Conservation (phyloP, 2,888 invertebrate genomes). For the Meloe dianella region DNA sequence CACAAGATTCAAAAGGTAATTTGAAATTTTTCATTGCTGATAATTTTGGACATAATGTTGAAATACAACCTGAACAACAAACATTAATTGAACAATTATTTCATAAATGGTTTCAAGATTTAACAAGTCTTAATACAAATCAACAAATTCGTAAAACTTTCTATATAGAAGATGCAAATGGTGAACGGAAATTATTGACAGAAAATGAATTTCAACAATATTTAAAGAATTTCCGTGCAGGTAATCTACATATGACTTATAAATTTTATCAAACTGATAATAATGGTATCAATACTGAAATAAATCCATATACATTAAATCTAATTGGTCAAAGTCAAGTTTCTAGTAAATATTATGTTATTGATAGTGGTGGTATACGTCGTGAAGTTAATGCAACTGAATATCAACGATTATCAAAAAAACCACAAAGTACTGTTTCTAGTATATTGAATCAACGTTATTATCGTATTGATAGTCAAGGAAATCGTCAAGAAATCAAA, state of each 20-base stretch:
- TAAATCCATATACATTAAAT: constrained; percentile 7
- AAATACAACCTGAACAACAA: constrained; percentile 1
- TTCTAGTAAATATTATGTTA: background rate
- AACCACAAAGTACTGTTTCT: background rate
- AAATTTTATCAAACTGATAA: background rate
- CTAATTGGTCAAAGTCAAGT: background rate
- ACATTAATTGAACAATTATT: background rate
- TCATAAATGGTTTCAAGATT: background rate
- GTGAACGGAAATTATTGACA: background rate
- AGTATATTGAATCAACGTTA: background rate
- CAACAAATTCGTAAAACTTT: background rate
- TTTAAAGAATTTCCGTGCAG: background rate
- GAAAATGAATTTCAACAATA: constrained; percentile 7
- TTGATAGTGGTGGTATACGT: constrained; percentile 4
- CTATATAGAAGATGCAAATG: background rate
- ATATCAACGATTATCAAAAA: background rate
- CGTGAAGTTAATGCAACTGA: constrained; percentile 11
- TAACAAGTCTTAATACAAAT: background rate
- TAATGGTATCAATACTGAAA: background rate
- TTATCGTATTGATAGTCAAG: constrained; percentile 4
- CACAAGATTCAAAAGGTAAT: background rate
- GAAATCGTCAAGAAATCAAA: background rate
- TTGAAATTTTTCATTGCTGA: constrained; percentile 4
- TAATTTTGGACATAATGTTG: constrained; percentile 6
- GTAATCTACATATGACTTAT: background rate